Percentiles rank a stretch among this genome's conserved stretches.
These are phyloP conservation scores for Archivesica marissinica DNA, from an alignment of 1,140 invertebrate genomes.

Conservation along the genomic window DNA sequence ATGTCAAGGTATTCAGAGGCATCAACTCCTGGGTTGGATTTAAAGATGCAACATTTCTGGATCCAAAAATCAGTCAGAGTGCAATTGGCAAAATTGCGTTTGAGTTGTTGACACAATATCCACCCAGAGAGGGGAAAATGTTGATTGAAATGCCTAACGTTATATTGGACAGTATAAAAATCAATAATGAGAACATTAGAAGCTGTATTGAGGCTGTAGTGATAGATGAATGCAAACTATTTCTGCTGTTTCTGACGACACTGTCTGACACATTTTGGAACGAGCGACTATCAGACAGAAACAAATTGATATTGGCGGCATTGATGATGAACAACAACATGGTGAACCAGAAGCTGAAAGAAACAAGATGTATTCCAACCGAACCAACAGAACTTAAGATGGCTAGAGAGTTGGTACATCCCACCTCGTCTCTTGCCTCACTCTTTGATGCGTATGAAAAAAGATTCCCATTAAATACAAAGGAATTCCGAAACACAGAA, in stretches of 20 bases:
- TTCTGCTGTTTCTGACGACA: not conserved
- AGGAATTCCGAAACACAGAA: not conserved
- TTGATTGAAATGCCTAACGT: not conserved
- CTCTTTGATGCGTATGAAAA: constrained; percentile 6
- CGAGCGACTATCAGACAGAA: not conserved
- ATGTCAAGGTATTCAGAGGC: not conserved
- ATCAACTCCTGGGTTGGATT: not conserved
- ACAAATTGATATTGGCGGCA: not conserved
- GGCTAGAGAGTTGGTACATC: constrained; percentile 34
- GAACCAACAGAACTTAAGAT: constrained; percentile 30
- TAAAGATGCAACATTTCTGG: not conserved
- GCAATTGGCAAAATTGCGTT: not conserved
- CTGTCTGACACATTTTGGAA: not conserved
- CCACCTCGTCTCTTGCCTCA: not conserved
- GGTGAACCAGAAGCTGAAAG: not conserved
- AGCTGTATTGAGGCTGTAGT: not conserved
- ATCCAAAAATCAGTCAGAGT: not conserved
- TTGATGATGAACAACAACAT: not conserved
- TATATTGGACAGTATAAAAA: not conserved
- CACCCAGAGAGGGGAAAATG: not conserved
- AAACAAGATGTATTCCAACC: constrained; percentile 23
- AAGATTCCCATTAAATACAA: not conserved
- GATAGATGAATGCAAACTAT: not conserved
- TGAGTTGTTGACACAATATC: not conserved
- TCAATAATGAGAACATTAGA: not conserved